Conservation (phyloP, 2,113 vertebrate genomes). For the Mixornis gularis region DNA sequence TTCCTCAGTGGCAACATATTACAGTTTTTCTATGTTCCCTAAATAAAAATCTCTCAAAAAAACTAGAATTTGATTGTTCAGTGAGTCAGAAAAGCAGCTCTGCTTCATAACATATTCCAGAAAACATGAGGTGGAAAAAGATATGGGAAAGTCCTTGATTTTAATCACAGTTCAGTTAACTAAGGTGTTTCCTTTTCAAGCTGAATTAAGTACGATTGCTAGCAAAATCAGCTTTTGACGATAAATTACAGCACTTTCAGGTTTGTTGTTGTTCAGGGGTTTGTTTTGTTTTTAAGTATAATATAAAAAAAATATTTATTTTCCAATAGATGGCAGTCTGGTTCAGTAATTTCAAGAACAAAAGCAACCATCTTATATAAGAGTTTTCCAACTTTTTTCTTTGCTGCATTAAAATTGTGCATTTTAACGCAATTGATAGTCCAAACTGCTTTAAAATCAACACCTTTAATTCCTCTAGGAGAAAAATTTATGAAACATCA, state of each 20-base stretch:
- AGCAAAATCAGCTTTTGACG: neutral
- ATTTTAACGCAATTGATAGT: neutral
- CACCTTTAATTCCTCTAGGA: neutral
- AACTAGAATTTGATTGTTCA: neutral
- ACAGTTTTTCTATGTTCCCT: neutral
- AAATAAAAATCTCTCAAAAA: neutral
- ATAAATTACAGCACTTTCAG: neutral
- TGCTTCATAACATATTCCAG: neutral
- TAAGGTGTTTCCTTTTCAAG: neutral
- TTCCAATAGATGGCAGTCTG: conserved; percentile 78
- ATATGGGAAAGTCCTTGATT: neutral
- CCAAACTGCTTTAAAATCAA: neutral
- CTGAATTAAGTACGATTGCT: neutral
- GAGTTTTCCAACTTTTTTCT: conserved; percentile 20
- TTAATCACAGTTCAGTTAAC: neutral
- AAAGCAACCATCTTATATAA: conserved; percentile 65
- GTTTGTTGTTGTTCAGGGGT: neutral
- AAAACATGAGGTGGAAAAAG: neutral
- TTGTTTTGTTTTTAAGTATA: neutral
- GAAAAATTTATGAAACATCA: neutral
- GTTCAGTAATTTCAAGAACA: conserved; percentile 69
- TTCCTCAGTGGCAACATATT: neutral
- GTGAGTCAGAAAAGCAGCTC: neutral
- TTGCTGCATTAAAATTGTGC: neutral
- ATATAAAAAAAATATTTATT: conserved; percentile 27